Base-by-base conservation (phyloP, 1,140 invertebrate genomes). In the Zaprionus camerounensis region DNA sequence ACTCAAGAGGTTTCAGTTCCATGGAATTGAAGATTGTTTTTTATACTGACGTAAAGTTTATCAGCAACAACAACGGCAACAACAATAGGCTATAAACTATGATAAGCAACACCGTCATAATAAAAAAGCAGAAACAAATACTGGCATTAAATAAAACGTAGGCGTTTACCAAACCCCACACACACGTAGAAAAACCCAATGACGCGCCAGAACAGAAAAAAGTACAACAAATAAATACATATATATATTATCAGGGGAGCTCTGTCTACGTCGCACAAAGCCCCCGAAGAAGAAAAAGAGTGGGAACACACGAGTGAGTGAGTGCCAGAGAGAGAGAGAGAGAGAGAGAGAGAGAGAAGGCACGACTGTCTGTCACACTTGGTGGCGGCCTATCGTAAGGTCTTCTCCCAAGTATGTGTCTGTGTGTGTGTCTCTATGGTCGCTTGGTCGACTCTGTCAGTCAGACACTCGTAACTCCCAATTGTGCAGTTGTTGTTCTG, bases 381-480 rank as follows among this genome's bases (percentile, higher is more conserved):
- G 46, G 69, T 71, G 44, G 63, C 64, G 41, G 73, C 78, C 80
- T 77, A 82, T 80, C 78, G 73, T 81, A 82, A 78, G 67, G 44
- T 64, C 57, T 75, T 36, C 57, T 24, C 46, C 49, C 5, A 56
- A 15, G 31, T 17, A 68, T 38, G 57, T 56, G 63, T 22, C 34
- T 57, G 20, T 57, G 22, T 49, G 7, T 51, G 28, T 24, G 24
- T 64, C n/a, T 58, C 53, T 2, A 17, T 36, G 28, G 15, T 17
- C 17, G 53, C 26, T 49, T 55, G 15, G 51, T 34, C 9, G 31
- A 34, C 41, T 44, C 65, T 80, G 76, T 75, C 82, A 71, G 62
- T 85, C 82, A 76, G 77, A 78, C 59, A 71, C 70, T 82, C 88
- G 82, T 91, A 91, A 91, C 88, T 91, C 83, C 81, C 84, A 91